Evolutionary conservation across 2,113 vertebrate genomes (phyloP), one percentile per base, ranked within the genome.

Genomic region (Arizona elegans): DNA sequence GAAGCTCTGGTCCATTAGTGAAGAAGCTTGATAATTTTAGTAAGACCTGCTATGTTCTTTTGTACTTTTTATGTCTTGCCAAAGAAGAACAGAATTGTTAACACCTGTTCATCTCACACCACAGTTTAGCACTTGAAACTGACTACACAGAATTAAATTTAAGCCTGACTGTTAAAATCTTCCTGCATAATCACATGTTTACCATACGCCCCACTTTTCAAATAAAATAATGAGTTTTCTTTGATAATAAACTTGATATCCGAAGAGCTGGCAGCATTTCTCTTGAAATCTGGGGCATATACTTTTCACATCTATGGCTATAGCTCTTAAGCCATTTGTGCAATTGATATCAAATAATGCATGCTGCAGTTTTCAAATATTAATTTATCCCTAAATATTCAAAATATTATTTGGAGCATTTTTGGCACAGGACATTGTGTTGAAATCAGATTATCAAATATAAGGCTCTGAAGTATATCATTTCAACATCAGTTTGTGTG

Each of bases 81-180:
- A 86, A 89, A 88, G 92, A 95, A 91, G 75, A 94, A 93, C 50
- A 94, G 86, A 56, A 43, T 23, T 93, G 58, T 94, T 94, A 95
- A 92, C 96, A 96, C 91, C 93, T 95, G 96, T 95, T 96, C 17
- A 21, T 81, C 92, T 94, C 0, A 0, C 89, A 92, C 94, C 91
- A 90, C 11, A 95, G 85, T 59, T 86, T 56, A 93, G 95, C 93
- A 96, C 95, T 92, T 93, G 91, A 94, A 96, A 93, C 89, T 65
- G 94, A 94, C 90, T 95, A 94, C 50, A 87, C 85, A 11, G 50
- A 43, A 53, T 88, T 96, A 96, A 95, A 95, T 94, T 96, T 96
- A 95, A 95, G 85, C 52, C 54, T 93, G 91, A 91, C 91, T 94
- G 91, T 93, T 89, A 94, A 95, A 95, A 65, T 53, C 50, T 55